phyloP scores from a whole-genome alignment of 2,888 invertebrate genomes.

The Tortrix viridana region DNA sequence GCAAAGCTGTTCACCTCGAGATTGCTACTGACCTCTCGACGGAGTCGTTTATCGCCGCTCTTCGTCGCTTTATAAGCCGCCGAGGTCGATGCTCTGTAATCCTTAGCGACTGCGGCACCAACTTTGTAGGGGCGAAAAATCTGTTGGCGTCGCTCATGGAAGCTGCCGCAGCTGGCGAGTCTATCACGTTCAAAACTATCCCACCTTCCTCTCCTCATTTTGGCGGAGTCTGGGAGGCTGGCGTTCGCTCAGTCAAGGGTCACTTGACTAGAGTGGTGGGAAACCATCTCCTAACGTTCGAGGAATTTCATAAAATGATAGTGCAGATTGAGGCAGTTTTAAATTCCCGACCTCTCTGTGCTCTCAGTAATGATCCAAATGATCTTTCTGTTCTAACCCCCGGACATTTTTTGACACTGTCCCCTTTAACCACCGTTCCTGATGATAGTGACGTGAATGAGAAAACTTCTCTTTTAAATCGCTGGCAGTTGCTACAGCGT shows the following conservation, averaged over 20 bases:
- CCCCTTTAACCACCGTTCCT: background rate
- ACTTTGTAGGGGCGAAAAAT: slow-evolving; percentile 43
- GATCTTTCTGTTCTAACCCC: slow-evolving; percentile 1
- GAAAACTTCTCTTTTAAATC: background rate
- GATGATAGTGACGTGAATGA: background rate
- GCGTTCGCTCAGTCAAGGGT: background rate
- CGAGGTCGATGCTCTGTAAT: slow-evolving; percentile 44
- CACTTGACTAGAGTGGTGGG: background rate
- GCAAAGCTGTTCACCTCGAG: slow-evolving; percentile 46
- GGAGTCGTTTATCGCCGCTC: slow-evolving; percentile 46
- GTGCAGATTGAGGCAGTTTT: slow-evolving; percentile 17
- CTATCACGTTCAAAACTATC: slow-evolving; percentile 12
- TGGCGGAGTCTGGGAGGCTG: slow-evolving; percentile 31
- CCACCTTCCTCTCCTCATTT: slow-evolving; percentile 25
- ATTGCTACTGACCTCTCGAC: slow-evolving; percentile 43
- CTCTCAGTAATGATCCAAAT: background rate
- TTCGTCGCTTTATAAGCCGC: slow-evolving; percentile 48
- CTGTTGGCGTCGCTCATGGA: slow-evolving; percentile 3
- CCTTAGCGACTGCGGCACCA: slow-evolving; percentile 49
- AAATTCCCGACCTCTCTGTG: slow-evolving; percentile 2
- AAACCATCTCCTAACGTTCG: background rate
- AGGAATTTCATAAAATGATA: slow-evolving; percentile 4
- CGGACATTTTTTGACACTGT: background rate
- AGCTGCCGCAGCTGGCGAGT: slow-evolving; percentile 1
- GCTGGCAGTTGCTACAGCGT: background rate